Evolutionary conservation across 1,140 invertebrate genomes (phyloP).

Genomic region (Copidosoma floridanum): DNA sequence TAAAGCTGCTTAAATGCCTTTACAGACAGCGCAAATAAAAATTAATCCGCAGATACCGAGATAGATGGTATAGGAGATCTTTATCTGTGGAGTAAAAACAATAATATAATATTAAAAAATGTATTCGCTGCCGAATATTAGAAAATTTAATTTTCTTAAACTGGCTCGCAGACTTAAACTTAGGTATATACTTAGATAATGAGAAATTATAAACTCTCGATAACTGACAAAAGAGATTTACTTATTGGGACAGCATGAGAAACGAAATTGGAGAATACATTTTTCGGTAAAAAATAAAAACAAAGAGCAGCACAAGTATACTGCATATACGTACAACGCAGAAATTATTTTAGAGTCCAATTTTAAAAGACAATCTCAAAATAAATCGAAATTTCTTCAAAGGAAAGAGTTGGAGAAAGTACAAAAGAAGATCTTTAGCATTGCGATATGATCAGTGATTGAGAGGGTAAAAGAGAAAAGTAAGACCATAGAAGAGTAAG

Average conservation of each 20-base stretch:
- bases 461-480: constrained; percentile 31
- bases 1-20: constrained; percentile 17
- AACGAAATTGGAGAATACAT: constrained; percentile 28
- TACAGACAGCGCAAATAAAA: constrained; percentile 30
- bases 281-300: constrained; percentile 2
- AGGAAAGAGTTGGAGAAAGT: constrained; percentile 24
- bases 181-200: constrained; percentile 26
- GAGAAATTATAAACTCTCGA: constrained; percentile 18
- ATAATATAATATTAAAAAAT: constrained; percentile 28
- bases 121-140: constrained; percentile 30
- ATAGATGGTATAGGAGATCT: constrained; percentile 30
- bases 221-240: constrained; percentile 25
- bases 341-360: background rate
- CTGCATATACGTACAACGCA: background rate
- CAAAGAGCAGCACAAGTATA: background rate
- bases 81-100: constrained; percentile 17
- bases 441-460: constrained; percentile 30
- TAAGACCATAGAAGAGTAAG: too few relatives aligned
- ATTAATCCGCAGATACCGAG: constrained; percentile 23
- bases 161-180: constrained; percentile 26
- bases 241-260: constrained; percentile 25
- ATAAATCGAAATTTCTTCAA: constrained; percentile 4
- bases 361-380: too few relatives aligned
- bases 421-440: background rate
- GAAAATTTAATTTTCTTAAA: constrained; percentile 25